A percentile compares a stretch with the other conserved stretches of the same genome.
Conservation (phyloP, 2,888 invertebrate genomes). For the Cylindroiulus punctatus region DNA sequence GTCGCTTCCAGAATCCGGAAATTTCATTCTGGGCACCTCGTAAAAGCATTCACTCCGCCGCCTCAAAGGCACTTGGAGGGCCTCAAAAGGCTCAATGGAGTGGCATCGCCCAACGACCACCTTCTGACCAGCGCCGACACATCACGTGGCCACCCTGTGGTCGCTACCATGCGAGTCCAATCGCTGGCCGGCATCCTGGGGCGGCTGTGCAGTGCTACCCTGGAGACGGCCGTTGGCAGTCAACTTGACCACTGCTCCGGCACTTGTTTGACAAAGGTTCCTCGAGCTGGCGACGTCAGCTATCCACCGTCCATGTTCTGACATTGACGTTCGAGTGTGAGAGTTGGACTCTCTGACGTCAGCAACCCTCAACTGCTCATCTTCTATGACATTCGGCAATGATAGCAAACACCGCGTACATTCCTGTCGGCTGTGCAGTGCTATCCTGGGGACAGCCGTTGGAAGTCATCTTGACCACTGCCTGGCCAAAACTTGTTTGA, state of each 20-base stretch:
- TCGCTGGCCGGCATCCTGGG: background rate
- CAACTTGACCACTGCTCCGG: background rate
- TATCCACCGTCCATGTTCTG: too few relatives aligned
- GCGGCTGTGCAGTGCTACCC: background rate
- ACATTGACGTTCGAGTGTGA: too few relatives aligned
- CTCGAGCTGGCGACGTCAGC: too few relatives aligned
- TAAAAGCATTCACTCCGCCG: background rate
- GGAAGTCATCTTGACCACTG: too few relatives aligned
- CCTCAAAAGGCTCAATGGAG: background rate
- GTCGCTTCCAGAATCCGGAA: slow-evolving; percentile 13
- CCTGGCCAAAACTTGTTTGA: background rate
- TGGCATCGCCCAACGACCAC: slow-evolving; percentile 12
- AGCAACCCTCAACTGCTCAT: too few relatives aligned
- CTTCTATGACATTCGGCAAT: too few relatives aligned
- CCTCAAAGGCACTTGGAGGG: too few relatives aligned
- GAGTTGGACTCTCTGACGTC: too few relatives aligned
- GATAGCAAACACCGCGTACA: too few relatives aligned
- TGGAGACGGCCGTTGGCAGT: background rate
- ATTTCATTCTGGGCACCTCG: background rate
- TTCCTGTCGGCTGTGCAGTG: too few relatives aligned
- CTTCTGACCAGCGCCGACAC: background rate
- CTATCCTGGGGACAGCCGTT: too few relatives aligned
- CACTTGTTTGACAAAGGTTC: too few relatives aligned
- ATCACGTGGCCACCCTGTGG: background rate
- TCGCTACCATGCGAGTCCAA: background rate